A percentile compares a stretch with the other conserved stretches of the same genome.
Evolutionary conservation across 92 coral and sea anemone genomes (phyloP).

Genomic region (Paramuricea clavata): DNA sequence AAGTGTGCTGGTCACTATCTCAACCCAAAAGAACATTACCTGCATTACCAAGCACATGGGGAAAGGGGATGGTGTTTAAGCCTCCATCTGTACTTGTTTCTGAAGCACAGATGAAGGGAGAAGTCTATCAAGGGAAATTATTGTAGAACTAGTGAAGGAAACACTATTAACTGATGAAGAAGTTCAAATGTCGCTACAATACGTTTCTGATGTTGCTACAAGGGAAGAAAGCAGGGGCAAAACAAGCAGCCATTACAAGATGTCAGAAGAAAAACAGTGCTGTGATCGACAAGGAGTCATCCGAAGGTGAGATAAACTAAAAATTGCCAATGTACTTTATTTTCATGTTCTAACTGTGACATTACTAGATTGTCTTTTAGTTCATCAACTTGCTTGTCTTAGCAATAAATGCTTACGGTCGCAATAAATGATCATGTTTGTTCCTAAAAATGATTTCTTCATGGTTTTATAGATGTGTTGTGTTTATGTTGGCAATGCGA

Average conservation of each 20-base stretch:
- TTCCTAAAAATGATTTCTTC: background rate
- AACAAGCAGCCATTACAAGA: slow-evolving; percentile 52
- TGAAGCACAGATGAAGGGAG: slow-evolving; percentile 25
- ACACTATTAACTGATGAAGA: slow-evolving; percentile 44
- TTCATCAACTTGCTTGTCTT: background rate
- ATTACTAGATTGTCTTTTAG: background rate
- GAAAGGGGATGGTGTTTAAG: slow-evolving; percentile 46
- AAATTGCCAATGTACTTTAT: background rate
- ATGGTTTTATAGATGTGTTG: slow-evolving; percentile 14
- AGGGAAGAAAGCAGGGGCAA: slow-evolving; percentile 55
- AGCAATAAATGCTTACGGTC: background rate
- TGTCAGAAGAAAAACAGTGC: slow-evolving; percentile 36
- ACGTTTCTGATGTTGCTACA: slow-evolving; percentile 41
- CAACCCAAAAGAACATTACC: slow-evolving; percentile 31
- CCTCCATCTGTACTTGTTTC: slow-evolving; percentile 29
- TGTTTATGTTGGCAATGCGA: slow-evolving; percentile 55
- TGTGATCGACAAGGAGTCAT: background rate
- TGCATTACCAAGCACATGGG: slow-evolving; percentile 36
- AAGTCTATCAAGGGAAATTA: background rate
- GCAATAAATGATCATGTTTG: background rate
- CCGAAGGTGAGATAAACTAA: background rate
- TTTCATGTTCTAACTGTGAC: background rate
- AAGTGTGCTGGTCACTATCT: slow-evolving; percentile 53
- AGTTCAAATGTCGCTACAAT: slow-evolving; percentile 59
- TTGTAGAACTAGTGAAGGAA: slow-evolving; percentile 47